Percentiles rank a stretch among this genome's conserved stretches.
Evolutionary conservation across 2,797 vertebrate genomes (phyloP).

Genomic region (Melanotaenia maccullochi): DNA sequence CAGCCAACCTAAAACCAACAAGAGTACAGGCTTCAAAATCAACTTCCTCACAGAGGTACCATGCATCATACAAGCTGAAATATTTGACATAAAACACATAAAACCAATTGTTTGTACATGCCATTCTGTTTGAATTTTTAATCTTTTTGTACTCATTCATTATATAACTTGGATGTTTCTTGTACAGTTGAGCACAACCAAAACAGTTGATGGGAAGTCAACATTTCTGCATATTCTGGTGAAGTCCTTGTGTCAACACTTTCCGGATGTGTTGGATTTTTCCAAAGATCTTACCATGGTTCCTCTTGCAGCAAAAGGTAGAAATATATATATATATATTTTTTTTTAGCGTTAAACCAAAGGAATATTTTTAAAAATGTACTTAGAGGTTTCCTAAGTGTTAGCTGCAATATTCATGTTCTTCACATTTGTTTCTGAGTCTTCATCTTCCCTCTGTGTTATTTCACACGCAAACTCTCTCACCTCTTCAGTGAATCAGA

Average conservation of each 20-base stretch:
- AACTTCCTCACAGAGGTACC: conserved; percentile 96
- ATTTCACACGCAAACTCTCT: background rate
- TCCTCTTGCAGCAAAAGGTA: conserved; percentile 95
- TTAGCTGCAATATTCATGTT: background rate
- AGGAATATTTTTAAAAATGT: background rate
- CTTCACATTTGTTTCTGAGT: background rate
- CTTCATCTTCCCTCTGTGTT: background rate
- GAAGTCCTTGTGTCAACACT: conserved; percentile 97
- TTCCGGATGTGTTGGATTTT: conserved; percentile 96
- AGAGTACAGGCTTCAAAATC: conserved; percentile 97
- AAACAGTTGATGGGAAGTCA: conserved; percentile 97
- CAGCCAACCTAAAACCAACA: conserved; percentile 92
- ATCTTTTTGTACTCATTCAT: background rate
- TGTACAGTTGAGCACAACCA: conserved; percentile 94
- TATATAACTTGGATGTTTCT: conserved; percentile 8
- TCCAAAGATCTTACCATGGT: conserved; percentile 95
- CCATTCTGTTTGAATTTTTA: background rate
- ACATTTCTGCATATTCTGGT: conserved; percentile 98
- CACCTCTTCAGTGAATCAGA: conserved; percentile 89
- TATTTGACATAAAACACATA: conserved; percentile 22
- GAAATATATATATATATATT: background rate
- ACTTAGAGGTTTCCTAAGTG: background rate
- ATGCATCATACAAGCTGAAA: background rate
- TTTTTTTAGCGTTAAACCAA: background rate
- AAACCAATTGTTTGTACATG: background rate